Conservation (phyloP, 2,113 vertebrate species). For the Pardalotus punctatus region DNA sequence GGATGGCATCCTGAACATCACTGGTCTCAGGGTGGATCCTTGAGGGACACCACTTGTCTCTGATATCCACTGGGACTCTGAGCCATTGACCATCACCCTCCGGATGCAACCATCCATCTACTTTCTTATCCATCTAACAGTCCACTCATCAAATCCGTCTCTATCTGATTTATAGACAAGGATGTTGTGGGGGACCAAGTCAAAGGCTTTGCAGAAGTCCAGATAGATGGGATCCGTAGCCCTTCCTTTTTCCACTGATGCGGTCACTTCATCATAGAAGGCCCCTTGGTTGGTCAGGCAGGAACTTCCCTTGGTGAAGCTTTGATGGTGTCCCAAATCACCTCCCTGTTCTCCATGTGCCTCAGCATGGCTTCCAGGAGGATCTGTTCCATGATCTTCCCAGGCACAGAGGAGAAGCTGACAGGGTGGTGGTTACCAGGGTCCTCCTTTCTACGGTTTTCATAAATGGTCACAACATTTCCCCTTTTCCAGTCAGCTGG, state of each 20-base stretch:
- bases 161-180: neutral
- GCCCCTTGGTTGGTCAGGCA: neutral
- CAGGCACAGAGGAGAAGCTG: accelerated
- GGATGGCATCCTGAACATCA: neutral
- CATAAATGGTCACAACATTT: neutral
- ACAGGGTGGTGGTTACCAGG: neutral
- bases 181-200: no score
- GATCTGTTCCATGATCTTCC: neutral
- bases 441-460: neutral
- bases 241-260: neutral
- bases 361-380: neutral
- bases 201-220: no score
- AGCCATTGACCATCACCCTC: neutral
- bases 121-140: neutral
- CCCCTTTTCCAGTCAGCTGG: neutral
- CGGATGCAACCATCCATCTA: neutral
- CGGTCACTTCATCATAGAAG: no score
- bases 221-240: no score
- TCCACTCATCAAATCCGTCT: neutral
- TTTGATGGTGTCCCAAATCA: neutral
- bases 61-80: neutral
- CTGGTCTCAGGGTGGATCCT: accelerated
- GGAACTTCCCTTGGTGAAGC: neutral
- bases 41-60: neutral
- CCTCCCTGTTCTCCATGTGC: neutral